Base-by-base conservation (phyloP, 2,113 vertebrate genomes). In the Trogon surrucura region DNA sequence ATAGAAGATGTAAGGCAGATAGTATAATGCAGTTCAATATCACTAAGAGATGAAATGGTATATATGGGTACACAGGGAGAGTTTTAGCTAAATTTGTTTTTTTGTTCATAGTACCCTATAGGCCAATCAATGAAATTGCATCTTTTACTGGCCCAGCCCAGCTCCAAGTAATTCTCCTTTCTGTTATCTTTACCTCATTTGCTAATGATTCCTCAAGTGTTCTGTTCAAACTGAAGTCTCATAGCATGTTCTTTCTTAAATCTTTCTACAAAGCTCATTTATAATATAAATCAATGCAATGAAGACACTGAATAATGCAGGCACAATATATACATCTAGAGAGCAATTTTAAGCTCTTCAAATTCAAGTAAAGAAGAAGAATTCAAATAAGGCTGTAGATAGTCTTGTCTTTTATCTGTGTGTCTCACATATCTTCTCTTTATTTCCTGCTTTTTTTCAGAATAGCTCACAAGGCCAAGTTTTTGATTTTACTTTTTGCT, bases 81-180 rank as follows among this genome's bases (percentile, higher is more conserved):
- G 51, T 86, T 94, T 96, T 69, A 94, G 89, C 70, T 86, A 95
- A 90, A 95, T 96, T 95, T 88, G 83, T 0, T 69, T 75, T 85
- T 91, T 82, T 80, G 75, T 83, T 94, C 83, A 94, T 83, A 44
- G 71, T 26, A 86, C 96, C 62, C 91, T 53, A 41, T 85, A 89
- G 93, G 45, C 60, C 85, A 95, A 84, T 93, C 89, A 89, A 61
- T 51, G 85, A 95, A 96, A 95, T 94, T 93, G 22, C 74, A 93
- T 87, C 44, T 88, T 95, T 96, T 89, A 91, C 57, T 83, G 36
- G 34, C 65, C 56, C 67, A 91, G 73, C 10, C 38, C 66, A 83
- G 25, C 56, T 71, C 53, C 60, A 81, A 91, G 47, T 26, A 91
- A 93, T 91, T 91, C 16, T 79, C 62, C n/a, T 80, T 92, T 92